phyloP scores from a whole-genome alignment of 1,140 invertebrate genomes.

The Liolophura sinensis region DNA sequence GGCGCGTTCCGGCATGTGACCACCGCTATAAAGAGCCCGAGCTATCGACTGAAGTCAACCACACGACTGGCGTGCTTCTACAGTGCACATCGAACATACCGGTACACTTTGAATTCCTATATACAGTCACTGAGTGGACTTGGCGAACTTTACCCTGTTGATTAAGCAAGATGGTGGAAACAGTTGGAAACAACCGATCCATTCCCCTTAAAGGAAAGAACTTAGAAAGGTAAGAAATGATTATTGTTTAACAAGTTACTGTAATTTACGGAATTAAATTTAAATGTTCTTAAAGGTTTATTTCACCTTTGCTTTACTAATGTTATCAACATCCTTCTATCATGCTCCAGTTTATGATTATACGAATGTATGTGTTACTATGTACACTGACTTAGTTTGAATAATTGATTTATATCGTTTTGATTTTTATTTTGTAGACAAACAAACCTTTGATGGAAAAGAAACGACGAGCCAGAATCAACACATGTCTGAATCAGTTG shows the following conservation, averaged over 20 bases:
- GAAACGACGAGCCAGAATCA: slow-evolving; percentile 81
- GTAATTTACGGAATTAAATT: not conserved
- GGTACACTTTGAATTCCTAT: not conserved
- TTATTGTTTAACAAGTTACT: not conserved
- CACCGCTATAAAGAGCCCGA: slow-evolving; percentile 25
- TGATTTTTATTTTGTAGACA: slow-evolving; percentile 67
- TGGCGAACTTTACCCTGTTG: not conserved
- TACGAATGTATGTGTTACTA: not conserved
- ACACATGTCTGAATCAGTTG: slow-evolving; percentile 82
- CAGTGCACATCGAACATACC: not conserved
- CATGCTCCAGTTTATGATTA: not conserved
- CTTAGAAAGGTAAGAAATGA: too few relatives aligned
- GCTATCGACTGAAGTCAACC: not conserved
- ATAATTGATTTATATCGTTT: not conserved
- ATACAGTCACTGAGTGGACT: not conserved
- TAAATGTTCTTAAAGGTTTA: not conserved
- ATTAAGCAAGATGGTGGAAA: not conserved
- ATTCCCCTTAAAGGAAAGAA: too few relatives aligned
- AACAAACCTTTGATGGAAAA: slow-evolving; percentile 94
- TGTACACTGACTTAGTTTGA: not conserved
- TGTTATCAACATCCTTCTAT: not conserved
- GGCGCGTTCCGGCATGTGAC: slow-evolving; percentile 28
- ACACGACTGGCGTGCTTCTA: slow-evolving; percentile 7
- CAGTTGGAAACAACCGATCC: too few relatives aligned
- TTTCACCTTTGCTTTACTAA: slow-evolving; percentile 1